phyloP scores from a whole-genome alignment of 2,113 vertebrate species.

The Odontophorus gujanensis region DNA sequence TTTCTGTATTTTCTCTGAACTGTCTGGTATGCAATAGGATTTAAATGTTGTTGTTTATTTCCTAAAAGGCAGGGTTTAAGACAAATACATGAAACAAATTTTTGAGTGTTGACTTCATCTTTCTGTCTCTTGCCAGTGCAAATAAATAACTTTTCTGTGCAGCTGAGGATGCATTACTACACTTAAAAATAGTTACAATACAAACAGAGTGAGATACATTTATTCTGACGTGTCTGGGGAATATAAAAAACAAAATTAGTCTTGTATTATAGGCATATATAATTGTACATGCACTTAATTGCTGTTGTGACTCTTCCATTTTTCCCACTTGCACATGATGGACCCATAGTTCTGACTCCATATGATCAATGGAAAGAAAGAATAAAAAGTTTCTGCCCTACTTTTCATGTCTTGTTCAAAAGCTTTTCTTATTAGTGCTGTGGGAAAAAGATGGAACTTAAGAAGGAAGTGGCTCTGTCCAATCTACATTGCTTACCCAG shows the following conservation, averaged over 20 bases:
- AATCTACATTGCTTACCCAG: background rate
- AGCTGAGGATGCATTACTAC: background rate
- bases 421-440: background rate
- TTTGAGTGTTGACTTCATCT: background rate
- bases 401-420: slow-evolving; percentile 33
- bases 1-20: background rate
- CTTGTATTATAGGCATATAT: slow-evolving; percentile 17
- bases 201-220: background rate
- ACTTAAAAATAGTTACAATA: background rate
- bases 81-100: background rate
- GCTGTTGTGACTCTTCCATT: background rate
- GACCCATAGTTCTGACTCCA: background rate
- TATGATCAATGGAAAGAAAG: background rate
- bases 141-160: background rate
- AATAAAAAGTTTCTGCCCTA: slow-evolving; percentile 3
- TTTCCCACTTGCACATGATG: background rate
- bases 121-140: background rate
- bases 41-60: background rate
- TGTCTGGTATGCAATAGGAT: background rate
- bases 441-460: background rate
- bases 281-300: slow-evolving; percentile 45
- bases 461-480: background rate
- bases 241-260: slow-evolving; percentile 6
- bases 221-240: background rate
- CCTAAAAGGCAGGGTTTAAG: background rate